These are phyloP conservation scores for Leptinotarsa lineolata DNA, from an alignment of 1,140 invertebrate genomes.

Conservation along the genomic window DNA sequence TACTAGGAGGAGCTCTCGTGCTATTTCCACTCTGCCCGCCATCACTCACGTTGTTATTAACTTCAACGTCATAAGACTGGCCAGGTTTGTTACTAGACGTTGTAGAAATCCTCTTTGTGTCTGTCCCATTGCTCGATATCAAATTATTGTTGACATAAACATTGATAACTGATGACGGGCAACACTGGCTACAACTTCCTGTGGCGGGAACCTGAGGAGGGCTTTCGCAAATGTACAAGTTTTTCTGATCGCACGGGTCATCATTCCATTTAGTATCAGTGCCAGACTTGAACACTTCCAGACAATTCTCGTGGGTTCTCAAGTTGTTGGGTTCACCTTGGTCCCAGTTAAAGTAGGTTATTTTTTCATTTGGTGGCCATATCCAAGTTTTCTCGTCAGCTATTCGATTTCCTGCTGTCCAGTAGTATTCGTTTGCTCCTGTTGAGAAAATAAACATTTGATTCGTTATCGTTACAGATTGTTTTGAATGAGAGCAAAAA, in stretches of 20 bases:
- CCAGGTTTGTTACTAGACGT: not conserved
- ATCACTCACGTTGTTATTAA: not conserved
- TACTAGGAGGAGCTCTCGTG: too few relatives aligned
- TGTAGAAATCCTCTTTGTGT: not conserved
- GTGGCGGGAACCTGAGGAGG: not conserved
- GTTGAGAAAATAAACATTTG: too few relatives aligned
- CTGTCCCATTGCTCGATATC: not conserved
- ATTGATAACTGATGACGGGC: not conserved
- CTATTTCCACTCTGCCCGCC: not conserved
- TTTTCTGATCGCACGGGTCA: not conserved
- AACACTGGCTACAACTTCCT: not conserved
- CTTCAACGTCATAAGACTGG: not conserved
- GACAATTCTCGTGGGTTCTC: not conserved
- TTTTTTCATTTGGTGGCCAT: not conserved
- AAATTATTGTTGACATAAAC: not conserved
- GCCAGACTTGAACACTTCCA: not conserved
- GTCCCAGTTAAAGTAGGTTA: not conserved
- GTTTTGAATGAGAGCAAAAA: too few relatives aligned
- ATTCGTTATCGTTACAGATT: too few relatives aligned
- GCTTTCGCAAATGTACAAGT: not conserved
- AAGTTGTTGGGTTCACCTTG: conserved; percentile 13
- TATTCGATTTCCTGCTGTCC: conserved; percentile 7
- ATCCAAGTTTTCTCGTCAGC: not conserved
- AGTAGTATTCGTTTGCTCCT: not conserved
- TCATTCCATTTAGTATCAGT: not conserved